Base-by-base conservation (phyloP, 2,797 vertebrate genomes). In the Hyperoplus immaculatus region DNA sequence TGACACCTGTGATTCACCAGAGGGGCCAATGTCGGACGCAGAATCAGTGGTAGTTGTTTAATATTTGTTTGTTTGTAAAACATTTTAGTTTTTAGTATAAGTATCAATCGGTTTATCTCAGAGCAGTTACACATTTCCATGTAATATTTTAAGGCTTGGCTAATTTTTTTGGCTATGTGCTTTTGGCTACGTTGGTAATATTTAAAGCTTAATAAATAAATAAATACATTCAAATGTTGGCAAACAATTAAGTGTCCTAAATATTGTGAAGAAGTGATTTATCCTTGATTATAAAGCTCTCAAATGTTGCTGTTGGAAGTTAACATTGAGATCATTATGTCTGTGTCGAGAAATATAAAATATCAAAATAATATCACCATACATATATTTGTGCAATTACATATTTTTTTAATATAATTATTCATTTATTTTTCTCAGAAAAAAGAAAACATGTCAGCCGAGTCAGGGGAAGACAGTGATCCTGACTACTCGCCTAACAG, bases 401-500 rank as follows among this genome's bases (percentile, higher is more conserved):
- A 50, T 29, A 61, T 16, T 42, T 16, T n/a, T 69, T 63, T 16
- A 4, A 65, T 6, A 18, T 43, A 45, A 54, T 5, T 58, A 42
- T 60, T 68, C 10, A 1, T 0, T 9, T 41, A 18, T 69, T 75
- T 59, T n/a, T 11, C 10, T 49, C 63, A 90, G 90, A 68, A 75
- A 66, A 62, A 39, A 47, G 75, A 84, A 29, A 14, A 46, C 41
- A 5, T 10, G 7, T 75, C 66, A 12, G 39, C 5, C 0, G 56
- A 57, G 12, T 83, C 82, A 4, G 87, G 45, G 0, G 82, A 81
- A 0, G 79, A 75, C 1, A 12, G 18, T 39, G 77, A 85, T 29
- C 41, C 69, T 4, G 82, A 74, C 49, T 85, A 75, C 69, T 16
- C 9, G 0, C 87, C 81, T 10, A 15, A 43, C 4, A 64, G 43